A percentile compares a stretch with the other conserved stretches of the same genome.
Conservation (phyloP, 2,113 vertebrate genomes). For the Accipiter virgatus region DNA sequence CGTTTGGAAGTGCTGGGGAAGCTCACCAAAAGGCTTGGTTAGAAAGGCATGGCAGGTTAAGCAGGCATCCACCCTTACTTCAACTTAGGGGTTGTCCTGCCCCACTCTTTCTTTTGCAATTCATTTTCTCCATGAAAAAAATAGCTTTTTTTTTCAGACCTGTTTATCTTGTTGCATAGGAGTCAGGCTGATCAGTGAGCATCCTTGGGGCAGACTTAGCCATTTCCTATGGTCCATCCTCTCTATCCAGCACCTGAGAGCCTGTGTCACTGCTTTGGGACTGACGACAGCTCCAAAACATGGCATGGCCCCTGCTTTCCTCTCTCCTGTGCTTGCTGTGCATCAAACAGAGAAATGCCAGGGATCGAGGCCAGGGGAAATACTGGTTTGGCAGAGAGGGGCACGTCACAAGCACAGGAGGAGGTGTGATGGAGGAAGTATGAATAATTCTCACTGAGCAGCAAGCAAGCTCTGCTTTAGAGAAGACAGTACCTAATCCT, state of each 20-base stretch:
- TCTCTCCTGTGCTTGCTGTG: not conserved
- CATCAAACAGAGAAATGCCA: fast-evolving
- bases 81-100: not conserved
- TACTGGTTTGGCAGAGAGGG: not conserved
- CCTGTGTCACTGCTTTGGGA: not conserved
- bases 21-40: not conserved
- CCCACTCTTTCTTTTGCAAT: not conserved
- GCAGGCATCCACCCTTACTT: not conserved
- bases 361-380: not conserved
- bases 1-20: not conserved
- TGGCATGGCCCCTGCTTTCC: fast-evolving
- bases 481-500: not conserved
- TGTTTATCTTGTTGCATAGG: not conserved
- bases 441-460: not conserved
- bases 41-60: too few species aligned
- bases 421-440: not conserved
- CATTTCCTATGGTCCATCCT: fast-evolving
- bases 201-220: not conserved
- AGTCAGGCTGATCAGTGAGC: not conserved
- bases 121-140: not conserved
- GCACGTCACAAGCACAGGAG: not conserved
- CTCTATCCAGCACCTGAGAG: not conserved
- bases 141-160: not conserved
- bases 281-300: not conserved
- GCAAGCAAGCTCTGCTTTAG: not conserved